Evolutionary conservation across 2,888 invertebrate species (phyloP).

Genomic region (Agriotes lineatus): DNA sequence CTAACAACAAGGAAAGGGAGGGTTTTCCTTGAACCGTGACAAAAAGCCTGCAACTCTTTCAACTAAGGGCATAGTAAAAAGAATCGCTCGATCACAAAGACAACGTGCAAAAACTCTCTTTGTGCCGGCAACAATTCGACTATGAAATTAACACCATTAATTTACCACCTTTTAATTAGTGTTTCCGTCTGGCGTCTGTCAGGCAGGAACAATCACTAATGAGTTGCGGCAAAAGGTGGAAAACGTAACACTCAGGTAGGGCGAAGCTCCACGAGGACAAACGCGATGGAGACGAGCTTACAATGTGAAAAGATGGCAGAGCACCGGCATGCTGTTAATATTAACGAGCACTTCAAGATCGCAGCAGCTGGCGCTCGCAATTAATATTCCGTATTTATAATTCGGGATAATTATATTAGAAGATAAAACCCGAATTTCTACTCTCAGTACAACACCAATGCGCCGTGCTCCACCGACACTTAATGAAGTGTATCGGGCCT

Average conservation of each 20-base stretch:
- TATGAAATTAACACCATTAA: slow-evolving; percentile 37
- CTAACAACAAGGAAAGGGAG: no score
- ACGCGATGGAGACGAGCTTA: slow-evolving; percentile 14
- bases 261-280: slow-evolving; percentile 1
- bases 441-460: slow-evolving; percentile 15
- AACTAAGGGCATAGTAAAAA: no score
- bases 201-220: slow-evolving; percentile 34
- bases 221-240: slow-evolving; percentile 34
- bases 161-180: slow-evolving; percentile 36
- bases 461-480: slow-evolving; percentile 9
- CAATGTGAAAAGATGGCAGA: slow-evolving; percentile 24
- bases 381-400: slow-evolving; percentile 39
- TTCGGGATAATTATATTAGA: slow-evolving; percentile 36
- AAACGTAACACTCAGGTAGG: slow-evolving; percentile 18
- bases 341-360: slow-evolving; percentile 36
- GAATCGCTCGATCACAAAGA: not conserved
- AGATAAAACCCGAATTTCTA: slow-evolving; percentile 32
- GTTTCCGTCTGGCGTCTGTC: slow-evolving; percentile 24
- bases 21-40: no score
- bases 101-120: not conserved
- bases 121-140: slow-evolving; percentile 28
- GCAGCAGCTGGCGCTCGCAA: slow-evolving; percentile 36
- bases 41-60: no score
- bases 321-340: slow-evolving; percentile 29
- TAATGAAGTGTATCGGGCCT: slow-evolving; percentile 13